Base-by-base conservation (phyloP, 2,888 invertebrate species). In the Temnothorax rugatulus region DNA sequence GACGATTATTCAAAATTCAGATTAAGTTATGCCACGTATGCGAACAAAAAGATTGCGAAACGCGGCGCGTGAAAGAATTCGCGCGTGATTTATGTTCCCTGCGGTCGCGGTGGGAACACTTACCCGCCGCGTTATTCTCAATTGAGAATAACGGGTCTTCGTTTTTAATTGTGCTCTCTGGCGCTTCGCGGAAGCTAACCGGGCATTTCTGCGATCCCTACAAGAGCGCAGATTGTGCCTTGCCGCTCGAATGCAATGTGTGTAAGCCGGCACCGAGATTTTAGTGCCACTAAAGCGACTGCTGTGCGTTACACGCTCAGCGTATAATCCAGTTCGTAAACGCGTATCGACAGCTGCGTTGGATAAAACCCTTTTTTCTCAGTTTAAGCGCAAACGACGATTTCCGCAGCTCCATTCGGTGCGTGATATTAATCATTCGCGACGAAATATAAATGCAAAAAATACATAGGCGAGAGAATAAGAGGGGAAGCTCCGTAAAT, bases 281-380 rank as follows among this genome's bases (percentile, higher is more conserved):
- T 84, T 82, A 86, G 66, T 68, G 66, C 57, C 83, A 75, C 82
- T 82, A 82, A 84, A 84, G 41, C 63, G 64, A 76, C 76, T 64
- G 75, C 44, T 25, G 71, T 34, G 71, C 21, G 47, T 47, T 47
- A 69, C 74, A 52, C 61, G 68, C 75, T 59, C 50, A 7, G 44
- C 66, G 15, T 68, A 84, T 84, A 85, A 83, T 69, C 83, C 52
- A 64, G 38, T 25, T 44, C 75, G 73, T 77, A 84, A 85, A 83
- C 15, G 64, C 61, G 77, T 84, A 85, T 85, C 75, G 84, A 83
- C 84, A 77, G 83, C 76, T 71, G 83, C 61, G 29, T 63, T n/a
- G 50, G 9, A n/a, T 50, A 41, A 41, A 61, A 63, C 25, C 29
- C 21, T 68, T 68, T 44, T n/a, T 50, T n/a, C 15, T n/a, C 25